Evolutionary conservation across 2,113 vertebrate genomes (phyloP).

Genomic region (Proterorhinus semilunaris): DNA sequence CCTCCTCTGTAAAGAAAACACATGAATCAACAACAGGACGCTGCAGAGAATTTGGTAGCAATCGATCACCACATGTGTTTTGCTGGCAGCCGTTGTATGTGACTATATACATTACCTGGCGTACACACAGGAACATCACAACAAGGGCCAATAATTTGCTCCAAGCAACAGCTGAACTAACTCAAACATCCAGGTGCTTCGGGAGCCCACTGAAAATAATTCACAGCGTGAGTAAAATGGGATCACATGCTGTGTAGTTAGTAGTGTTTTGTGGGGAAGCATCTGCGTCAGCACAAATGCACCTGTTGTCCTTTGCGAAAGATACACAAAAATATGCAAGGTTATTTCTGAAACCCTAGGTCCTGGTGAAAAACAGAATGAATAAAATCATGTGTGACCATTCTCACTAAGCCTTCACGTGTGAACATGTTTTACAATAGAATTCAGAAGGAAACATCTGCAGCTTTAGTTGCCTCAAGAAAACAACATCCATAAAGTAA

Average conservation of each 20-base stretch:
- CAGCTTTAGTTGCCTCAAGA: too few relatives aligned
- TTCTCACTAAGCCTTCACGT: too few relatives aligned
- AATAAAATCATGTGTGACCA: background rate
- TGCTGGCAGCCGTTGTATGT: conserved; percentile 48
- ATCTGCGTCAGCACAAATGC: conserved; percentile 29
- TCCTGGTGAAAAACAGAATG: background rate
- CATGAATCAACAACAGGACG: conserved; percentile 52
- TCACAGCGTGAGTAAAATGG: conserved; percentile 32
- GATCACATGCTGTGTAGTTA: conserved; percentile 20
- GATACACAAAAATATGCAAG: background rate
- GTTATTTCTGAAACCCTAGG: background rate
- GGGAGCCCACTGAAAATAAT: conserved; percentile 28
- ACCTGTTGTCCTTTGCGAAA: conserved; percentile 47
- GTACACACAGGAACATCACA: conserved; percentile 3
- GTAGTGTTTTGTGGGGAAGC: conserved; percentile 37
- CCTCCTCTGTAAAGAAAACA: conserved; percentile 44
- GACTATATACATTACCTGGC: conserved; percentile 27
- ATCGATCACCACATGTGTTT: conserved; percentile 50
- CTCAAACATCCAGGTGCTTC: conserved; percentile 41
- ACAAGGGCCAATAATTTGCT: background rate
- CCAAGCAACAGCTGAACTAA: background rate
- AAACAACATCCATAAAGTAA: too few relatives aligned
- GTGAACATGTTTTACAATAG: too few relatives aligned
- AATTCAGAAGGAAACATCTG: too few relatives aligned
- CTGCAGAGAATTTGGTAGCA: conserved; percentile 31